Conservation (phyloP, 2,888 invertebrate genomes). For the Leptopilina drosophilae region DNA sequence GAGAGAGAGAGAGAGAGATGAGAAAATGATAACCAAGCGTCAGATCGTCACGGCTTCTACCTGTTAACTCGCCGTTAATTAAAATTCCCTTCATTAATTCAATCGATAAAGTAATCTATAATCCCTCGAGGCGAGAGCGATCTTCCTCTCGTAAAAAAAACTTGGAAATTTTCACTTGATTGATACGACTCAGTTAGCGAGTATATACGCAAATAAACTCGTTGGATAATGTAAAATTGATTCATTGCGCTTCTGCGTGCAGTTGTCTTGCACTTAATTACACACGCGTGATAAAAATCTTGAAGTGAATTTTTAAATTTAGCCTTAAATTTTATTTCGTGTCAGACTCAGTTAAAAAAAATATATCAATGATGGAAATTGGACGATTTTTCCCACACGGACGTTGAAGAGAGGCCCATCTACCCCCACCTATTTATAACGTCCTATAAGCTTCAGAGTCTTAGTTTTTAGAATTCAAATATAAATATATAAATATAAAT, state of each 20-base stretch:
- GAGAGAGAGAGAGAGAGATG: constrained; percentile 23
- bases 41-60: constrained; percentile 26
- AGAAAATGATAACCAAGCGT: constrained; percentile 17
- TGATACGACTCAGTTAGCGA: constrained; percentile 12
- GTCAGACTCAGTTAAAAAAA: too few relatives aligned
- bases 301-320: constrained; percentile 1
- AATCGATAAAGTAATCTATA: constrained; percentile 33
- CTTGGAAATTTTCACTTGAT: constrained; percentile 26
- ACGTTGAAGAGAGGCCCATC: too few relatives aligned
- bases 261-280: constrained; percentile 43
- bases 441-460: too few relatives aligned
- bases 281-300: constrained; percentile 28
- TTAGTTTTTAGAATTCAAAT: too few relatives aligned
- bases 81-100: constrained; percentile 35
- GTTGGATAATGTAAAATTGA: constrained; percentile 25
- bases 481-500: too few relatives aligned
- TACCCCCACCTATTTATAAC: too few relatives aligned
- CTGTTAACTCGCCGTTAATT: constrained; percentile 30
- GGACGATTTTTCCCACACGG: too few relatives aligned
- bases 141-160: constrained; percentile 24
- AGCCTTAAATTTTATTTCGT: too few relatives aligned
- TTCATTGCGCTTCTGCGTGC: constrained; percentile 16
- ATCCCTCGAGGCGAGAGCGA: constrained; percentile 17
- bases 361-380: too few relatives aligned
- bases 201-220: constrained; percentile 19